Evolutionary conservation across 2,888 invertebrate genomes (phyloP).

Genomic region (Caenorhabditis macrosperma): DNA sequence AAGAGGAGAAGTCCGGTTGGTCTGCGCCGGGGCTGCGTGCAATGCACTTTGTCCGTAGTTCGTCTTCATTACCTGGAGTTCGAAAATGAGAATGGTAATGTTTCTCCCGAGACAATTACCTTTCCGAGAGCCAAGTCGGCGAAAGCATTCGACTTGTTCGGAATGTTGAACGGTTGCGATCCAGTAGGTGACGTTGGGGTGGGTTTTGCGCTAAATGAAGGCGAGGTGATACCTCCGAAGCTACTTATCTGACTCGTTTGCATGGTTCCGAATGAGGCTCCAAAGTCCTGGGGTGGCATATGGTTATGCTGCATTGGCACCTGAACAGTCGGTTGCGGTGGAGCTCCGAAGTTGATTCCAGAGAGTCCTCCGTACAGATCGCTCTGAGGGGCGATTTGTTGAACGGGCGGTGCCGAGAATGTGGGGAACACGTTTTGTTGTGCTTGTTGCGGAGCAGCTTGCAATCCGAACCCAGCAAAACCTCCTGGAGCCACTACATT

Average conservation of each 20-base stretch:
- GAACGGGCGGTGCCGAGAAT: conserved; percentile 10
- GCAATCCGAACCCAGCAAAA: conserved; percentile 66
- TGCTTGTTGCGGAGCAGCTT: conserved; percentile 42
- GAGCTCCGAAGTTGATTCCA: conserved; percentile 48
- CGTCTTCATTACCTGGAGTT: conserved; percentile 57
- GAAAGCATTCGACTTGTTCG: conserved; percentile 64
- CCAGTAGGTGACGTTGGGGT: conserved; percentile 52
- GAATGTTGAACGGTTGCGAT: conserved; percentile 51
- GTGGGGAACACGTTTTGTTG: conserved; percentile 8
- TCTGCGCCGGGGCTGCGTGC: background rate
- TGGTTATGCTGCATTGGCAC: conserved; percentile 11
- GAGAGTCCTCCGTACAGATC: conserved; percentile 52
- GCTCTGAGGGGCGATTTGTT: conserved; percentile 15
- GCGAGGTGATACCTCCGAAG: conserved; percentile 21
- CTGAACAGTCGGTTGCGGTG: conserved; percentile 7
- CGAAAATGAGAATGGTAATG: background rate
- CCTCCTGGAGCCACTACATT: conserved; percentile 66
- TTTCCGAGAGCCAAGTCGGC: conserved; percentile 67
- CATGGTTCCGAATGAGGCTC: conserved; percentile 12
- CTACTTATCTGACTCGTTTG: conserved; percentile 4
- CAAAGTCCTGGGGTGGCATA: conserved; percentile 19
- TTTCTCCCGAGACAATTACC: conserved; percentile 3
- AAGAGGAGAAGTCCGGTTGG: conserved; percentile 13
- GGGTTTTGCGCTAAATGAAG: conserved; percentile 8
- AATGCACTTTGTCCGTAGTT: conserved; percentile 60